These are phyloP conservation scores for Coenonympha arcania DNA, from an alignment of 2,888 invertebrate species.

Conservation along the genomic window DNA sequence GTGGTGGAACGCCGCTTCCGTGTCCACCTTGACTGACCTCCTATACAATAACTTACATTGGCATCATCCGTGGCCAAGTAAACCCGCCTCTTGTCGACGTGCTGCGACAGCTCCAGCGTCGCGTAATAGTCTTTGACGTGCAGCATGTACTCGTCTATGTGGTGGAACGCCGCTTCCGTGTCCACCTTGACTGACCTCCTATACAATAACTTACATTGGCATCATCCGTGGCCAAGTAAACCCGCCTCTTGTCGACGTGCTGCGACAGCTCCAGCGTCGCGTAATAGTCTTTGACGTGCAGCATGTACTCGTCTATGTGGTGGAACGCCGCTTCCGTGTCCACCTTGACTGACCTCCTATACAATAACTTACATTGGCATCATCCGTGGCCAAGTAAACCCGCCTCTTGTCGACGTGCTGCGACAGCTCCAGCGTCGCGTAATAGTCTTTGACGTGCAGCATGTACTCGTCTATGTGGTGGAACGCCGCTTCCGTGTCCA, in stretches of 20 bases:
- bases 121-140: constrained; percentile 92
- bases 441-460: constrained; percentile 92
- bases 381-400: constrained; percentile 96
- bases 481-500: constrained; percentile 97
- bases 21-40: constrained; percentile 92
- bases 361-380: constrained; percentile 89
- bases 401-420: constrained; percentile 75
- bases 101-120: constrained; percentile 78
- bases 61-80: constrained; percentile 98
- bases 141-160: constrained; percentile 95
- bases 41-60: constrained; percentile 84
- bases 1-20: constrained; percentile 96
- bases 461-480: constrained; percentile 97
- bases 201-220: constrained; percentile 88
- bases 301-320: constrained; percentile 95
- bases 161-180: constrained; percentile 96
- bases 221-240: constrained; percentile 97
- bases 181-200: constrained; percentile 92
- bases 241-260: constrained; percentile 76
- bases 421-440: constrained; percentile 80
- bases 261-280: constrained; percentile 80
- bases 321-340: constrained; percentile 98
- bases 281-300: constrained; percentile 90
- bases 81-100: constrained; percentile 78
- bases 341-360: constrained; percentile 89